Base-by-base conservation (phyloP, 2,888 invertebrate species). In the Heliconius cydno region DNA sequence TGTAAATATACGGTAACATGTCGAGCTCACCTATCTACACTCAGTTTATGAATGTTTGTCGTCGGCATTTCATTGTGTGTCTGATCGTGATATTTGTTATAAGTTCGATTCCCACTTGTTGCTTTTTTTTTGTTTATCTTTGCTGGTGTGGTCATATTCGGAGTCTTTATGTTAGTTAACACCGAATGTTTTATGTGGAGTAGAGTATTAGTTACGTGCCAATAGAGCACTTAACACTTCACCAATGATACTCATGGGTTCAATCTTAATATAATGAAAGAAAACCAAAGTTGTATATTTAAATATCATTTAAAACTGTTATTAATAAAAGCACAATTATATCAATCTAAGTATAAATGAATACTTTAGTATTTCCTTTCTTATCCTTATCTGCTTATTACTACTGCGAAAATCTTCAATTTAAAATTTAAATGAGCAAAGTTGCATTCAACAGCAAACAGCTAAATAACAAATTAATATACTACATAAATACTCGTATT, bases 351-450 rank as follows among this genome's bases (percentile, higher is more conserved):
- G 7, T 22, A 2, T 52, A 52, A 68, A 68, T 68, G 38, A 68
- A 22, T 46, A 71, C 46, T 28, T 15, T 52, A 19, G 6, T 71
- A 38, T n/a, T 72, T 52, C 30, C 22, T 34, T 22, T 13, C 68
- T n/a, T 34, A 34, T 38, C 38, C 22, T 67, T 34, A 38, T 68
- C 67, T 70, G n/a, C 15, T 70, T 70, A 70, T 41, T 41, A 34
- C 10, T 5, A 70, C 57, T 25, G 70, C 22, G 46, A 57, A 72
- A 76, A 76, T 19, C 38, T 77, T 41, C 34, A 60, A 57, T 73
- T 77, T 60, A 9, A 73, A 71, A 52, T 71, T 68, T 52, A 25
- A 76, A 70, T 76, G 73, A 25, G 41, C 41, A 77, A 72, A 67
- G 22, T 57, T 68, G 67, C n/a, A 68, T 12, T 68, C 38, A 12